Conservation (phyloP, 2,888 invertebrate species). For the Epirrita christyi region DNA sequence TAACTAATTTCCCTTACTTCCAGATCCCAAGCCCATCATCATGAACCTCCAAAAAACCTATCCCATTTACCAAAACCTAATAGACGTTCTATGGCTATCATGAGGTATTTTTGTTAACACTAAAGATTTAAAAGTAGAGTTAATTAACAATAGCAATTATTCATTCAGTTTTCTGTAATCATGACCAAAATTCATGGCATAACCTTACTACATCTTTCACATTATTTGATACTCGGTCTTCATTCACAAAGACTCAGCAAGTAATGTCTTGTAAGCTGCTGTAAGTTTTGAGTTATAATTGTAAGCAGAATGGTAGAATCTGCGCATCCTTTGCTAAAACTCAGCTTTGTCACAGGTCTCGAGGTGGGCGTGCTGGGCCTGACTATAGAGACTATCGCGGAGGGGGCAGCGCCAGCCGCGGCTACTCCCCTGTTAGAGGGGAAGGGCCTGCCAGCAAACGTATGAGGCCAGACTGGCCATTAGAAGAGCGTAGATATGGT, state of each 20-base stretch:
- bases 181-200: too few relatives aligned
- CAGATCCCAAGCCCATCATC: conserved; percentile 74
- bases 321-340: too few relatives aligned
- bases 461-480: conserved; percentile 89
- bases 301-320: too few relatives aligned
- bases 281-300: too few relatives aligned
- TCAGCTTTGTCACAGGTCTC: conserved; percentile 54
- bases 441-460: conserved; percentile 92
- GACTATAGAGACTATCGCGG: conserved; percentile 92
- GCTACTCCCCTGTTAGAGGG: conserved; percentile 91
- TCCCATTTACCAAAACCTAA: conserved; percentile 59
- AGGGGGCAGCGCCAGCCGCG: conserved; percentile 87
- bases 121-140: neutral
- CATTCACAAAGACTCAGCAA: too few relatives aligned
- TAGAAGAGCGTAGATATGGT: conserved; percentile 79
- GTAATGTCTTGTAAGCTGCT: too few relatives aligned
- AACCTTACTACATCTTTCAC: too few relatives aligned
- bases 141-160: neutral
- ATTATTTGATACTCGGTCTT: too few relatives aligned
- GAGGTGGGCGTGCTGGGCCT: conserved; percentile 89
- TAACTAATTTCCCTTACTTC: conserved; percentile 41
- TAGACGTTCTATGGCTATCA: conserved; percentile 60
- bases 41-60: conserved; percentile 63
- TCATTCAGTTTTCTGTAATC: too few relatives aligned
- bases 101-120: conserved; percentile 57